Percentiles rank a stretch among this genome's conserved stretches.
phyloP scores from a whole-genome alignment of 2,113 vertebrate genomes.

The Coregonus clupeaformis region DNA sequence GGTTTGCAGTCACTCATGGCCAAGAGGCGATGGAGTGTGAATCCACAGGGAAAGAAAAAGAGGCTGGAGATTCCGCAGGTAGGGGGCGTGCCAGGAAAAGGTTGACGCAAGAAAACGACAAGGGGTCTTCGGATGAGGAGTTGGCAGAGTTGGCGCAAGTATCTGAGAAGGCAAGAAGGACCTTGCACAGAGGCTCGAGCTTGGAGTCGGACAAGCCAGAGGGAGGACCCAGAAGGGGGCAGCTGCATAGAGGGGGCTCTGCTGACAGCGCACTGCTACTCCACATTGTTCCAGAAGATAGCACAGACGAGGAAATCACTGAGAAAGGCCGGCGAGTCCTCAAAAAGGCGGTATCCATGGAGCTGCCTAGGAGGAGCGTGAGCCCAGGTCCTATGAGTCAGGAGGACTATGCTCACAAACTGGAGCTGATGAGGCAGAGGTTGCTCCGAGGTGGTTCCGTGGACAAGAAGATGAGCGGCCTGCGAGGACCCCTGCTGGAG shows the following conservation, averaged over 20 bases:
- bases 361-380: constrained; percentile 79
- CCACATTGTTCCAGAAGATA: constrained; percentile 66
- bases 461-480: constrained; percentile 91
- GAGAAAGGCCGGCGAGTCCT: constrained; percentile 71
- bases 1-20: constrained; percentile 23
- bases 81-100: constrained; percentile 64
- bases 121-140: constrained; percentile 81
- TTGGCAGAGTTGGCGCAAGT: constrained; percentile 58
- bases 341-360: constrained; percentile 87
- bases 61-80: constrained; percentile 50
- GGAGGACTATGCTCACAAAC: constrained; percentile 87
- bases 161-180: constrained; percentile 72
- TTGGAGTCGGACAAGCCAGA: constrained; percentile 77
- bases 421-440: constrained; percentile 91
- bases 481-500: constrained; percentile 92
- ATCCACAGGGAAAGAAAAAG: constrained; percentile 39
- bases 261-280: constrained; percentile 87
- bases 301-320: constrained; percentile 52
- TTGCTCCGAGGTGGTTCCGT: constrained; percentile 82
- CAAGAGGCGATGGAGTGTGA: constrained; percentile 73
- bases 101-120: constrained; percentile 61
- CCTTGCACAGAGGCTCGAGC: constrained; percentile 78
- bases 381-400: constrained; percentile 83
- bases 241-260: constrained; percentile 87
- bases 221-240: constrained; percentile 70